Conservation (phyloP, 2,113 vertebrate genomes). For the Nyctibius bracteatus region DNA sequence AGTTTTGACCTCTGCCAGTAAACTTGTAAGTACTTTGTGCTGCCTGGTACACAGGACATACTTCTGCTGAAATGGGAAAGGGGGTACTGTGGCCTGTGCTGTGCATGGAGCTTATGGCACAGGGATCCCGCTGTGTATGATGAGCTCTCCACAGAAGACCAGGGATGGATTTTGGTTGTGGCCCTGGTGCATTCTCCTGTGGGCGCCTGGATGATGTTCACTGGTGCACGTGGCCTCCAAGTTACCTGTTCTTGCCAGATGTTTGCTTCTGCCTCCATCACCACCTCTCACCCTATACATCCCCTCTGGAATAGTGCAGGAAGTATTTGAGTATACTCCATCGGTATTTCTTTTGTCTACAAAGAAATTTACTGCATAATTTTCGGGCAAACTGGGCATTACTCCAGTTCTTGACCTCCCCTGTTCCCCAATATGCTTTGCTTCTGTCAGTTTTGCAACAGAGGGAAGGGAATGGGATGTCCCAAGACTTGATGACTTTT, state of each 20-base stretch:
- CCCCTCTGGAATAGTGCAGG: neutral
- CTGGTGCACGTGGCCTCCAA: neutral
- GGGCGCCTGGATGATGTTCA: neutral
- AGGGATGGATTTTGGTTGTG: neutral
- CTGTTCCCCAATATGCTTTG: neutral
- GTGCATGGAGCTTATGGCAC: rapidly evolving
- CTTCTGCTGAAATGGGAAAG: neutral
- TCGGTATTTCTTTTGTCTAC: neutral
- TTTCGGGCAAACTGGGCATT: neutral
- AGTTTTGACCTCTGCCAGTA: neutral
- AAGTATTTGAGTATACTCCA: neutral
- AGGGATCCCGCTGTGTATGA: neutral
- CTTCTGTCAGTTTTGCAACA: neutral
- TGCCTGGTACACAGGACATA: neutral
- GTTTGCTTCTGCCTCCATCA: neutral
- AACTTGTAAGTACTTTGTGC: neutral
- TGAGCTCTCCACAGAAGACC: neutral
- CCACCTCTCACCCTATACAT: neutral
- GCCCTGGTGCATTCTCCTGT: neutral
- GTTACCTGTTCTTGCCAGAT: neutral
- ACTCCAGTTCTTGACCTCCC: neutral
- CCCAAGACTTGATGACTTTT: neutral
- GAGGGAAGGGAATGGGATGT: neutral
- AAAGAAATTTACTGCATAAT: neutral
- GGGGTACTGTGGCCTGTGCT: no score